Percentiles rank a stretch among this genome's conserved stretches.
Conservation (phyloP, 2,113 vertebrate species). For the Aptenodytes patagonicus region DNA sequence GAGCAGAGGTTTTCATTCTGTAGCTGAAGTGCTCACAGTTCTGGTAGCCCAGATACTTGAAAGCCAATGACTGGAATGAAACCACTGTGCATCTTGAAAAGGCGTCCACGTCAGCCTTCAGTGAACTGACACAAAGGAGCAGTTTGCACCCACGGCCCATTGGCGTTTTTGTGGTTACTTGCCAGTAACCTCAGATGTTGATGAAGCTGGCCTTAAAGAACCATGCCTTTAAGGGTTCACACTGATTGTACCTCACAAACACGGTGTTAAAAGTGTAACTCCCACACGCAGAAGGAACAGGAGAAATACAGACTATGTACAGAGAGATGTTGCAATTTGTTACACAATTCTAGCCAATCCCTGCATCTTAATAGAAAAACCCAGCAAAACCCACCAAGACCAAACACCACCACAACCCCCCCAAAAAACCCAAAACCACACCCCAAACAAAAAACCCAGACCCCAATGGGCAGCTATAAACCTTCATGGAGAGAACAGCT, state of each 20-base stretch:
- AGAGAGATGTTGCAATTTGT: background rate
- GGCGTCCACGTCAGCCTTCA: background rate
- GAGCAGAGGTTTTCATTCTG: background rate
- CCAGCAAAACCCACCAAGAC: background rate
- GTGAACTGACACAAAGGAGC: background rate
- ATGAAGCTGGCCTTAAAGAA: background rate
- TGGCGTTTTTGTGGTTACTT: fast-evolving
- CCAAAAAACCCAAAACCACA: background rate
- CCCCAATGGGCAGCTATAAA: background rate
- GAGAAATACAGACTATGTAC: background rate
- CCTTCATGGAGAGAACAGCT: background rate
- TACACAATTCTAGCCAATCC: background rate
- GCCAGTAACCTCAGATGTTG: background rate
- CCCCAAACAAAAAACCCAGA: background rate
- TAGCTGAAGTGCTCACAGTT: background rate
- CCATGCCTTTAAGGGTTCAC: background rate
- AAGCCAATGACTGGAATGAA: background rate
- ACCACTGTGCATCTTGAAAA: background rate
- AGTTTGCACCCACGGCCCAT: fast-evolving
- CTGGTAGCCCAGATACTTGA: background rate
- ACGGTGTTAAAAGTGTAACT: fast-evolving
- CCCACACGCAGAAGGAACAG: background rate
- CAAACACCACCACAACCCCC: background rate
- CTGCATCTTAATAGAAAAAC: background rate
- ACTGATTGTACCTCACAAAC: background rate